phyloP scores from a whole-genome alignment of 2,113 vertebrate genomes.

The Microcebus tavaratra region DNA sequence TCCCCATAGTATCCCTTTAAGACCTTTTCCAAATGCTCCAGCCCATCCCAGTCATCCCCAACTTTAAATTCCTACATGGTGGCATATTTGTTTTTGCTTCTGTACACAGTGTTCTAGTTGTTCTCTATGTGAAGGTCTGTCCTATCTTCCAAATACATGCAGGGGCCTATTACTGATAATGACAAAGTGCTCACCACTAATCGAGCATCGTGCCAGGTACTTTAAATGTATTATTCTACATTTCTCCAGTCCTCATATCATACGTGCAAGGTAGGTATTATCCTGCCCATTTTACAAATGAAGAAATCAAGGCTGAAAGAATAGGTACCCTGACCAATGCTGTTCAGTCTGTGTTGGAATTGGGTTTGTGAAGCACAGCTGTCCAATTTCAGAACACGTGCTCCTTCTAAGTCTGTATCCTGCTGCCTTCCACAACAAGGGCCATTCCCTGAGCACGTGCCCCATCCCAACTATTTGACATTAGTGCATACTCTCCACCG shows the following conservation, averaged over 20 bases:
- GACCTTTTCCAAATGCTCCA: neutral
- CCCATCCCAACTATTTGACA: rapidly evolving
- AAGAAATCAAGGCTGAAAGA: neutral
- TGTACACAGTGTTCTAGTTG: neutral
- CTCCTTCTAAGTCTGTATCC: neutral
- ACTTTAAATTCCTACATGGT: neutral
- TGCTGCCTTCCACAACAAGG: neutral
- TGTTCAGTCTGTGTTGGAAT: neutral
- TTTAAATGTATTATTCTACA: neutral
- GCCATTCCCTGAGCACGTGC: rapidly evolving
- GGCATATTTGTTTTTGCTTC: neutral
- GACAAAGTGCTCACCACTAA: too few species aligned
- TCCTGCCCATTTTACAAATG: neutral
- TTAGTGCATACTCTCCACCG: neutral
- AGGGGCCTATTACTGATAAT: neutral
- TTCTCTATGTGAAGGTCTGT: neutral
- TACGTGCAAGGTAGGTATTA: neutral
- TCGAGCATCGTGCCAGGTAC: neutral
- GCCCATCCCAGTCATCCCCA: neutral
- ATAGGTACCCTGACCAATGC: neutral
- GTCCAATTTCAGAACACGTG: neutral
- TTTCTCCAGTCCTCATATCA: neutral
- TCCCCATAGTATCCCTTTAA: neutral
- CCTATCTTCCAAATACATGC: neutral
- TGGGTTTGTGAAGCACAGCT: neutral